Percentiles rank a stretch among this genome's conserved stretches.
phyloP scores from a whole-genome alignment of 2,797 vertebrate species.

The Aulostomus chinensis region DNA sequence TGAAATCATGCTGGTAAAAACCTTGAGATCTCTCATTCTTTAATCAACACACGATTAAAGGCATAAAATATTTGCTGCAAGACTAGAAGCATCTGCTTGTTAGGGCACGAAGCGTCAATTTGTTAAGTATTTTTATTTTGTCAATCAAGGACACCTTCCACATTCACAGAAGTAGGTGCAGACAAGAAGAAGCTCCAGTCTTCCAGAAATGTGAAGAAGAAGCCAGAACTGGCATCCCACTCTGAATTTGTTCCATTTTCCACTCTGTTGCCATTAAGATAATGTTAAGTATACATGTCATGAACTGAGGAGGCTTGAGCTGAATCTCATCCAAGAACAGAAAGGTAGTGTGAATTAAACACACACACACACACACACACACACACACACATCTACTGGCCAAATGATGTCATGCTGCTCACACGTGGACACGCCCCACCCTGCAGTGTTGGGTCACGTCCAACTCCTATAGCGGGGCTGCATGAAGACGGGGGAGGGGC shows the following conservation, averaged over 20 bases:
- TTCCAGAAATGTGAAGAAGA: conserved; percentile 1
- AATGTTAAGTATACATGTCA: neutral
- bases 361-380: too few relatives aligned
- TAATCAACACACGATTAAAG: too few relatives aligned
- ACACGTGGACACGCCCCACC: conserved; percentile 28
- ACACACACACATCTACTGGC: conserved; percentile 20
- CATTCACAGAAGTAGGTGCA: too few relatives aligned
- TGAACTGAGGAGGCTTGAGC: conserved; percentile 5
- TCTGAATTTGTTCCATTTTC: conserved; percentile 3
- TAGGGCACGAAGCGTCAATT: too few relatives aligned
- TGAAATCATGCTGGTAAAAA: too few relatives aligned
- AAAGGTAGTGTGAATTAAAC: conserved; percentile 44
- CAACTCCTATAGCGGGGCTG: conserved; percentile 22
- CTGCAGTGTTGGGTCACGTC: conserved; percentile 24
- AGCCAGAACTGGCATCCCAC: neutral
- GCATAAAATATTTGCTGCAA: too few relatives aligned
- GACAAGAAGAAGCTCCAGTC: too few relatives aligned
- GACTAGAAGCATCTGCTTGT: too few relatives aligned
- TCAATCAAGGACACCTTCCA: too few relatives aligned
- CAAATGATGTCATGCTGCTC: conserved; percentile 54
- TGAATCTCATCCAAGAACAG: conserved; percentile 33
- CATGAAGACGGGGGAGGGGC: conserved; percentile 10
- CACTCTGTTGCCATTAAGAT: neutral
- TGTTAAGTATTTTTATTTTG: too few relatives aligned
- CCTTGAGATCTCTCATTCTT: too few relatives aligned